Percentiles rank a stretch among this genome's conserved stretches.
phyloP scores from a whole-genome alignment of 2,797 vertebrate genomes.

The Poecilia picta region DNA sequence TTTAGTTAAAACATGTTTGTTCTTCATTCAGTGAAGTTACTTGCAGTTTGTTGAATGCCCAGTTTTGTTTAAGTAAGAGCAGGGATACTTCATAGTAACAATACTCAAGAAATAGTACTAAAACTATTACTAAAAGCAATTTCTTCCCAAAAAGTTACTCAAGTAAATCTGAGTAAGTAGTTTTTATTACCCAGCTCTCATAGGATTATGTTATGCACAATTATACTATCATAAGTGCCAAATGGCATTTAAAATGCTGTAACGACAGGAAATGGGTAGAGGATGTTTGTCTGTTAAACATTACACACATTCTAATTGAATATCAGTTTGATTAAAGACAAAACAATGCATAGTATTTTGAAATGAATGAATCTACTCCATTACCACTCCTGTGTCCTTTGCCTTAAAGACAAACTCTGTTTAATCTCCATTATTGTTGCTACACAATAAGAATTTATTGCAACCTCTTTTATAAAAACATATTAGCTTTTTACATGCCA shows the following conservation, averaged over 20 bases:
- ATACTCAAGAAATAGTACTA: too few relatives aligned
- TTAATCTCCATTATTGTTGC: neutral
- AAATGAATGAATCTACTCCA: neutral
- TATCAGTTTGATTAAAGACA: neutral
- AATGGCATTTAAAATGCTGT: neutral
- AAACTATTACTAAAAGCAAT: too few relatives aligned
- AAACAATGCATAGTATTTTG: neutral
- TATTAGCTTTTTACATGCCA: neutral
- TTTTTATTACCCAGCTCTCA: too few relatives aligned
- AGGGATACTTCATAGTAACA: too few relatives aligned
- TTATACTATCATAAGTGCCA: neutral
- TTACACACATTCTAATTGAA: neutral
- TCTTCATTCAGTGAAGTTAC: too few relatives aligned
- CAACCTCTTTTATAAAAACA: neutral
- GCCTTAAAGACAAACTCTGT: neutral
- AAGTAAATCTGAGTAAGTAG: too few relatives aligned
- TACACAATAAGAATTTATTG: neutral
- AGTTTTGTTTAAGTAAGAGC: too few relatives aligned
- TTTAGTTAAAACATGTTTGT: too few relatives aligned
- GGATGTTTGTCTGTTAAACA: neutral
- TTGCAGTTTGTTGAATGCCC: too few relatives aligned
- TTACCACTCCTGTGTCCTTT: neutral
- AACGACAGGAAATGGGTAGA: neutral
- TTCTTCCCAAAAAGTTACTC: too few relatives aligned
- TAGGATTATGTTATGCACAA: neutral